Base-by-base conservation (phyloP, 2,888 invertebrate genomes). In the Ophioninae sp. region DNA sequence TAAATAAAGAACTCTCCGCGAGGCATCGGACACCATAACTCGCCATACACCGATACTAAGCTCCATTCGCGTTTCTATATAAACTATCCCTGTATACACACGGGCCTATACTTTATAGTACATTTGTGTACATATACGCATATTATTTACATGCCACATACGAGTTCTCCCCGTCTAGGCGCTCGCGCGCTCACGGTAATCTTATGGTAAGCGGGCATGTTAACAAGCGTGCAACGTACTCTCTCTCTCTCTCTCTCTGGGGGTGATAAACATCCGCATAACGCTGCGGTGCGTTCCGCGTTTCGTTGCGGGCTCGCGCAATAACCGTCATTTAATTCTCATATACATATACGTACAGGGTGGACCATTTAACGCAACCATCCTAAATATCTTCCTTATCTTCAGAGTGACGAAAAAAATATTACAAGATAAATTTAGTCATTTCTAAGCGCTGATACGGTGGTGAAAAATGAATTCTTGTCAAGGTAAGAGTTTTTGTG, bases 321-420 rank as follows among this genome's bases (percentile, higher is more conserved):
- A 86, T 87, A 89, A 89, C 87, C 86, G 86, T 88, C 87, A 85
- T 87, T 88, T 89, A 88, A 89, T 88, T 88, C 86, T 84, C 84
- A 79, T 83, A 79, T 79, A 41, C 20, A 69, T 44, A 63, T 23
- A 23, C 22, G 51, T 59, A 59, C 20, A 74, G 30, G 30, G 30
- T 30, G 30, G 30, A 30, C 30, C 30, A 30, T 30, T 30, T 30
- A 30, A 30, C 30, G 30, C 30, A 30, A 30, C 30, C 30, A 30
- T 30, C 30, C 30, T 30, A 30, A 30, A 30, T 30, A 30, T 30
- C 30, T 30, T 30, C 30, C 30, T 2, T 30, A 30, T 30, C 30
- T 30, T 30, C 2, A 64, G 59, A 61, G 30, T 30, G 69, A 64
- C 65, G 61, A 30, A 30, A 30, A 30, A 30, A 30, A 30, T 2